Evolutionary conservation across 2,797 vertebrate species (phyloP), one percentile per base, ranked within the genome.

Genomic region (Enteromius viviparus): DNA sequence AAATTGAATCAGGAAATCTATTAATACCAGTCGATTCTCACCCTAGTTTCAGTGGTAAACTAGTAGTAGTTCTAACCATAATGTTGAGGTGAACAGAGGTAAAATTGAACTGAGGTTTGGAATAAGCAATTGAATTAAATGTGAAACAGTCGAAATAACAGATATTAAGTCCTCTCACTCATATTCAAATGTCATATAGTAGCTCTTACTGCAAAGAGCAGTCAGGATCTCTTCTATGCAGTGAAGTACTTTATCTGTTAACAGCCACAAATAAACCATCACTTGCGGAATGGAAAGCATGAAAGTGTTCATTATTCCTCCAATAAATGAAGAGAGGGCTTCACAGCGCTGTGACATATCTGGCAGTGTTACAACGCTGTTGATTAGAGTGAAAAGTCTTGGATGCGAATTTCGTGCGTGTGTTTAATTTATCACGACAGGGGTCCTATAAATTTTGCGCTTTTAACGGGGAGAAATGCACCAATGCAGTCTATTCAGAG

Each of bases 351-450:
- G 80, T 89, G 81, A 88, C 80, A 86, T 82, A 89, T 90, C 89
- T 90, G 84, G 84, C 87, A 80, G 70, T 81, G 84, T 81, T 81
- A 85, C 66, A 84, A 76, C 70, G 76, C 87, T 86, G 82, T 83
- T 92, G 87, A 89, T 87, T 84, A 76, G 85, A 91, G 88, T 86
- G 80, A 90, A 89, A 92, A 90, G 85, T 55, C 58, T 85, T 70
- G 42, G 70, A 86, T 80, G 88, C 84, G 78, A 85, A 90, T 88
- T 42, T 86, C 23, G 86, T 88, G 83, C 62, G 74, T 78, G 85
- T 80, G 62, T 83, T 88, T 92, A 91, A 93, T 93, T 93, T 85
- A 89, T 91, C 87, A 90, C 85, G 85, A 87, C 84, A 65, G 68
- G 79, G 85, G 68, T 21, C 86, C 90, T 86, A 92, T 92, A 91